Percentiles rank a stretch among this genome's conserved stretches.
phyloP scores from a whole-genome alignment of 2,888 invertebrate genomes.

The Leptinotarsa tumamoca region DNA sequence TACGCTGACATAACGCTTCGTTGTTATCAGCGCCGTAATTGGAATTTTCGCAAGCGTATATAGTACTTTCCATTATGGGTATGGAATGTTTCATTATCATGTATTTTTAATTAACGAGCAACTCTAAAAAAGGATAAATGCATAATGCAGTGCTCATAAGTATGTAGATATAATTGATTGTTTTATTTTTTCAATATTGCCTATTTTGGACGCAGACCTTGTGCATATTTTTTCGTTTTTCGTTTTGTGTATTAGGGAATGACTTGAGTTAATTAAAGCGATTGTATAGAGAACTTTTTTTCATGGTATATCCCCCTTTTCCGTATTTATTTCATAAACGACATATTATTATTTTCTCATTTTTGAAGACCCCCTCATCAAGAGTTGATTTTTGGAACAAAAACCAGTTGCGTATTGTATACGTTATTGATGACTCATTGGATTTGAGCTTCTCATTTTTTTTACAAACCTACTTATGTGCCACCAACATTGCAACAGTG shows the following conservation, averaged over 20 bases:
- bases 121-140: slow-evolving; percentile 23
- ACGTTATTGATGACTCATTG: no score
- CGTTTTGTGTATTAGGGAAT: not conserved
- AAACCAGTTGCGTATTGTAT: no score
- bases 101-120: slow-evolving; percentile 19
- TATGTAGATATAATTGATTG: slow-evolving; percentile 7
- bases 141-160: slow-evolving; percentile 15
- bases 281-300: not conserved
- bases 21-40: slow-evolving; percentile 28
- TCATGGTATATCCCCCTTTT: no score
- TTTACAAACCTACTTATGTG: no score
- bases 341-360: no score
- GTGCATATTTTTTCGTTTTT: not conserved
- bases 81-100: not conserved
- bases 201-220: slow-evolving; percentile 6
- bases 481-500: no score
- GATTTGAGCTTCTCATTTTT: no score
- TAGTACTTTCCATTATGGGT: slow-evolving; percentile 25
- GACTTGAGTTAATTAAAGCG: not conserved
- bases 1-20: slow-evolving; percentile 20
- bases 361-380: no score
- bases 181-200: not conserved
- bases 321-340: no score
- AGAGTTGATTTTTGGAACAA: no score
- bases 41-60: slow-evolving; percentile 25